These are phyloP conservation scores for Bombyx huttoni DNA, from an alignment of 2,888 invertebrate species.

Conservation along the genomic window DNA sequence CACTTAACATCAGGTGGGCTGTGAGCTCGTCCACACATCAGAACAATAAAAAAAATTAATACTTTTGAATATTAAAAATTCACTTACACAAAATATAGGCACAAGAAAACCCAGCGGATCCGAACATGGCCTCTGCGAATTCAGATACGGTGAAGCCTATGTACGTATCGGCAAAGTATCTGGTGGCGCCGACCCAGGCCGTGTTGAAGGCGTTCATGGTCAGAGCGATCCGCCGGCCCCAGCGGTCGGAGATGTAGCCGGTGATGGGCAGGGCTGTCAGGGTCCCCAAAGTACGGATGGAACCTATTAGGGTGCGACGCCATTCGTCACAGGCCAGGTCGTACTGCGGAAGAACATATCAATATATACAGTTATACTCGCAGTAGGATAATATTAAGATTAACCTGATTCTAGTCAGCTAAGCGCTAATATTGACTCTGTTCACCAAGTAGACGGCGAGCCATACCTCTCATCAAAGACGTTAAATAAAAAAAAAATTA, in stretches of 20 bases:
- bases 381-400: too few species aligned
- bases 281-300: conserved; percentile 77
- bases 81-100: conserved; percentile 77
- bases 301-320: conserved; percentile 80
- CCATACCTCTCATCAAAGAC: too few species aligned
- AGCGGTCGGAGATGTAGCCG: conserved; percentile 80
- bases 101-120: conserved; percentile 78
- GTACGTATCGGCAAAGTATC: conserved; percentile 74
- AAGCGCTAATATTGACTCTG: too few species aligned
- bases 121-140: conserved; percentile 76
- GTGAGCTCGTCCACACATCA: too few species aligned
- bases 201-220: conserved; percentile 70
- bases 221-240: conserved; percentile 74
- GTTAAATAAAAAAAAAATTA: too few species aligned
- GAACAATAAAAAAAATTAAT: too few species aligned
- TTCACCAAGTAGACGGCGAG: too few species aligned
- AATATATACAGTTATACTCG: neutral
- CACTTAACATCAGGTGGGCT: too few species aligned
- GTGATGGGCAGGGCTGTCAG: conserved; percentile 76
- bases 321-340: conserved; percentile 76
- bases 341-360: conserved; percentile 51
- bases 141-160: conserved; percentile 76
- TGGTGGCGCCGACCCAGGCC: conserved; percentile 73
- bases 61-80: neutral
- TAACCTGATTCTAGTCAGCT: too few species aligned